Base-by-base conservation (phyloP, 1,140 invertebrate species). In the Macrotrachela quadricornifera region DNA sequence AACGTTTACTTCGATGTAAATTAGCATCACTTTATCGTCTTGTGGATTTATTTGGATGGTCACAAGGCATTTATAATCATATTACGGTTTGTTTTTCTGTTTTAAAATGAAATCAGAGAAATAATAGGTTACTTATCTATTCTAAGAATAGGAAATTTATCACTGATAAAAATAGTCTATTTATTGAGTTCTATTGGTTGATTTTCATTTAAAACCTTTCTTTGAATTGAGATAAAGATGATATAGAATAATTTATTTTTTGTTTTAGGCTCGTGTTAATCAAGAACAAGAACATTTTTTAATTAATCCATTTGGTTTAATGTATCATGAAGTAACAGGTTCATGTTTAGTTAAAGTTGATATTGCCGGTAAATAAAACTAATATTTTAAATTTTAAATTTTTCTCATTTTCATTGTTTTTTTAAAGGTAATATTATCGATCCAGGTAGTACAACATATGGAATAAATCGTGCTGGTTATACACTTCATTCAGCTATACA, bases 311-410 rank as follows among this genome's bases (percentile, higher is more conserved):
- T 91, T 86, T 60, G 92, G 92, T 1, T 73, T 99, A 63, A 73
- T 95, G 39, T 96, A 87, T 64, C 83, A 92, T 66, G 94, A 99
- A 75, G 78, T 95, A 12, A 96, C 91, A 44, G 92, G 94, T n/a
- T 90, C 85, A 21, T 82, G 83, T 52, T 75, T 99, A 57, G 79
- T 95, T 44, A 97, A 97, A 73, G 80, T 92, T 10, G 84, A 91
- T 62, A 85, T 95, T 64, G 66, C 15, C 16, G 36, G 74, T 0
- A 64, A 71, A 8, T 30, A 4, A 30, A 4, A 30, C 21, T 30
- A 8, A 30, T 30, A 30, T 30, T 30, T 30, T 30, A 2, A 30
- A n/a, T n/a, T n/a, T n/a, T n/a, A n/a, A n/a, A n/a, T n/a, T 30
- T 30, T 30, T 8, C 21, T 4, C 21, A 4, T 30, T 30, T 8